phyloP scores from a whole-genome alignment of 2,797 vertebrate genomes.

The Buphagus erythrorhynchus region DNA sequence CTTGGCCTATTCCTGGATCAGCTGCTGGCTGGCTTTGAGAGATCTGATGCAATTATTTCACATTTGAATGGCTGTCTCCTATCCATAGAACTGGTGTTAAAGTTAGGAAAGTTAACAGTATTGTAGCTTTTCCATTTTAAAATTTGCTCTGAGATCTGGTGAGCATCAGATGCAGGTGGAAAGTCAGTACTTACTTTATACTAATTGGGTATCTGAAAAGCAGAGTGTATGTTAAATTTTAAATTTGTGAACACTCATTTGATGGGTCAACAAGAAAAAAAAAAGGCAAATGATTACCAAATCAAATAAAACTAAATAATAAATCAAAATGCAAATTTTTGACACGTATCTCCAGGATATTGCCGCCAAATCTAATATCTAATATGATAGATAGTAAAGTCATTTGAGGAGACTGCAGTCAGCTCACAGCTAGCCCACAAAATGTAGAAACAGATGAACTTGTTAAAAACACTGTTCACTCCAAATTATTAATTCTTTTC shows the following conservation, averaged over 20 bases:
- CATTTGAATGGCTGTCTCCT: neutral
- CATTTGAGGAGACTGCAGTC: neutral
- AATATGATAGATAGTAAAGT: neutral
- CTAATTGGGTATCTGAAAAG: neutral
- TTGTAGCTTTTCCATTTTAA: neutral
- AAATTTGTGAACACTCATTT: neutral
- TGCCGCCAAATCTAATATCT: neutral
- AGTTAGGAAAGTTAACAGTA: neutral
- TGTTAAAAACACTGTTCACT: neutral
- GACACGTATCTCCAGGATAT: fast-evolving
- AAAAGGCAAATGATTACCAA: neutral
- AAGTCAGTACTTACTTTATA: neutral
- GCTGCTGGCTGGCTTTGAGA: neutral
- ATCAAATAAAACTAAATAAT: neutral
- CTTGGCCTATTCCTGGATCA: neutral
- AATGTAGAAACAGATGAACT: neutral
- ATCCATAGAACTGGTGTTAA: neutral
- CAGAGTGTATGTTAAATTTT: neutral
- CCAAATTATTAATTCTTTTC: neutral
- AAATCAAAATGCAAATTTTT: neutral
- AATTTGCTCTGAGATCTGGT: neutral
- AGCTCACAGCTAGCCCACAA: neutral
- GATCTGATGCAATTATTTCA: neutral
- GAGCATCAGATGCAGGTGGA: neutral
- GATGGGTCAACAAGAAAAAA: neutral